phyloP scores from a whole-genome alignment of 2,888 invertebrate species.

The Parnassius mnemosyne region DNA sequence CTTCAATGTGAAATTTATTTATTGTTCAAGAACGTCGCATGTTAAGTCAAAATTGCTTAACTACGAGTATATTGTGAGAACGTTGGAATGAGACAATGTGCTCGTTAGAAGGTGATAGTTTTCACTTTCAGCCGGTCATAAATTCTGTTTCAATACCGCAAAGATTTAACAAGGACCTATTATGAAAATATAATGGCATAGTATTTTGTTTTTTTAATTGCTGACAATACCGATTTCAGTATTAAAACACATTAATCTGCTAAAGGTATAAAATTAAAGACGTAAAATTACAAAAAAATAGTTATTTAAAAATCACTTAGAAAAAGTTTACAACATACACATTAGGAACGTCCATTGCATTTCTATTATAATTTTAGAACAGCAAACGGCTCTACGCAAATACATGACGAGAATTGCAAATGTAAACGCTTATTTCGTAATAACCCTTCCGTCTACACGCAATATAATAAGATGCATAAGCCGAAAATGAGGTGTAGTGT shows the following conservation, averaged over 20 bases:
- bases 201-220: too few species aligned
- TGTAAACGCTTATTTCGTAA: not conserved
- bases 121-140: slow-evolving; percentile 19
- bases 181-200: too few species aligned
- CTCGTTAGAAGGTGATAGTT: slow-evolving; percentile 10
- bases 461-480: not conserved
- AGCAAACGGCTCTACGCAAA: not conserved
- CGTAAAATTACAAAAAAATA: too few species aligned
- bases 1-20: not conserved
- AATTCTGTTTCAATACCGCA: slow-evolving; percentile 4
- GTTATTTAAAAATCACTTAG: not conserved
- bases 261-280: too few species aligned
- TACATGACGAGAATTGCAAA: slow-evolving; percentile 4
- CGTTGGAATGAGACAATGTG: slow-evolving; percentile 15
- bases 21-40: slow-evolving; percentile 5
- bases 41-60: slow-evolving; percentile 2
- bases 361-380: not conserved
- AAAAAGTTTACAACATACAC: not conserved
- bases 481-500: not conserved
- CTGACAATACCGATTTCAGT: too few species aligned
- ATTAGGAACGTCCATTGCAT: not conserved
- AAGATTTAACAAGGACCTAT: not conserved
- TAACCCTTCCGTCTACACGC: not conserved
- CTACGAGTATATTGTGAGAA: slow-evolving; percentile 8
- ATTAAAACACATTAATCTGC: too few species aligned